Percentiles rank a stretch among this genome's conserved stretches.
These are phyloP conservation scores for Parascotia fuliginaria DNA, from an alignment of 2,888 invertebrate species.

Conservation along the genomic window DNA sequence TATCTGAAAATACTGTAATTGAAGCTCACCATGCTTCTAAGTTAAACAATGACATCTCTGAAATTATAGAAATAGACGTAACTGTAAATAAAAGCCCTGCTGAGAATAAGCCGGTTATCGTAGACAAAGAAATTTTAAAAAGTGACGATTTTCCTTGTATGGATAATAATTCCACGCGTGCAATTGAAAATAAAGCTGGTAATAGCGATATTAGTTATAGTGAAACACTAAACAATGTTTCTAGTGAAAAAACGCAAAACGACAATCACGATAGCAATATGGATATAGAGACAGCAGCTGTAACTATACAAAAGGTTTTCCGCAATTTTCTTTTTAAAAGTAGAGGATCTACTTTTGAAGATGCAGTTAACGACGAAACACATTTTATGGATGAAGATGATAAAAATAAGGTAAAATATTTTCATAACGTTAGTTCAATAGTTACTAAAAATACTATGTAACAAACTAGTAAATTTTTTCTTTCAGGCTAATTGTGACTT, in stretches of 20 bases:
- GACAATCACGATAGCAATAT: slow-evolving; percentile 53
- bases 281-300: slow-evolving; percentile 82
- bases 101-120: neutral
- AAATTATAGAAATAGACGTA: neutral
- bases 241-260: slow-evolving; percentile 13
- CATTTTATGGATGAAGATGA: slow-evolving; percentile 58
- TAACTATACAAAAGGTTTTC: slow-evolving; percentile 86
- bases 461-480: slow-evolving; percentile 23
- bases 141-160: slow-evolving; percentile 3
- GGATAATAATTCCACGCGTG: neutral
- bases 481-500: slow-evolving; percentile 66
- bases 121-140: neutral
- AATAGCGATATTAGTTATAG: neutral
- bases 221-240: slow-evolving; percentile 6
- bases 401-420: slow-evolving; percentile 56
- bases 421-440: slow-evolving; percentile 6
- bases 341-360: slow-evolving; percentile 75
- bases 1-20: slow-evolving; percentile 20
- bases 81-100: neutral
- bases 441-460: slow-evolving; percentile 19
- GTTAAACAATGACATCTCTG: neutral
- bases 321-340: slow-evolving; percentile 79
- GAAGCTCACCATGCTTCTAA: neutral
- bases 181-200: neutral
- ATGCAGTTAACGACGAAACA: slow-evolving; percentile 60